phyloP scores from a whole-genome alignment of 2,888 invertebrate genomes.

The Lathronympha strigana region DNA sequence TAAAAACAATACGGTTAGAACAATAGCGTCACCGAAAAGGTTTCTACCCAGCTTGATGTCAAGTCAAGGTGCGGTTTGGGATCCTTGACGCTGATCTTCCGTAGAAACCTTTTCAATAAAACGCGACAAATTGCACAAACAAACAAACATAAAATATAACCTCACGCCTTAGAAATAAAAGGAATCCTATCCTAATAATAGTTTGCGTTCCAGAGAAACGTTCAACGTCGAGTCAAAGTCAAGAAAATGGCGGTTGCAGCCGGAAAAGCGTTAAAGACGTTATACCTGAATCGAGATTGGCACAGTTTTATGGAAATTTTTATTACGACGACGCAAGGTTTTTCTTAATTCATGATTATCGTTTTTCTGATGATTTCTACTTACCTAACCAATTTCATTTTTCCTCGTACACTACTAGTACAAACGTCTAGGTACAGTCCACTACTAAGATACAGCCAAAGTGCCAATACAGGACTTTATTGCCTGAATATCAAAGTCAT shows the following conservation, averaged over 20 bases:
- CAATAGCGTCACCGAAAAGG: too few relatives aligned
- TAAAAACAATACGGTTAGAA: too few relatives aligned
- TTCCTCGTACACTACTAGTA: background rate
- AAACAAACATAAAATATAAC: too few relatives aligned
- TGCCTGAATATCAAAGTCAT: too few relatives aligned
- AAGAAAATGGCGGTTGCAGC: conserved; percentile 69
- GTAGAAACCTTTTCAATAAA: too few relatives aligned
- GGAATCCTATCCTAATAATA: background rate
- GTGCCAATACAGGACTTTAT: too few relatives aligned
- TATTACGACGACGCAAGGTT: conserved; percentile 81
- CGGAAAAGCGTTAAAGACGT: conserved; percentile 84
- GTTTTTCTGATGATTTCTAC: background rate
- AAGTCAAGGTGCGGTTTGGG: too few relatives aligned
- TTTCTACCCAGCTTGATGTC: too few relatives aligned
- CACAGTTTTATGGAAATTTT: conserved; percentile 83
- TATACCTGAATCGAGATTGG: conserved; percentile 86
- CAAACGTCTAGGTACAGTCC: background rate
- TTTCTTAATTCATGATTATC: conserved; percentile 16
- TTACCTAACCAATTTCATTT: background rate
- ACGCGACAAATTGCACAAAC: too few relatives aligned
- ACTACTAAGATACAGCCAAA: too few relatives aligned
- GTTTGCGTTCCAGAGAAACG: conserved; percentile 60
- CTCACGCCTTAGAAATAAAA: background rate
- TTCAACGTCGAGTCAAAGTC: conserved; percentile 61
- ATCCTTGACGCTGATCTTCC: too few relatives aligned